Base-by-base conservation (phyloP, 2,888 invertebrate genomes). In the Yponomeuta cagnagella region DNA sequence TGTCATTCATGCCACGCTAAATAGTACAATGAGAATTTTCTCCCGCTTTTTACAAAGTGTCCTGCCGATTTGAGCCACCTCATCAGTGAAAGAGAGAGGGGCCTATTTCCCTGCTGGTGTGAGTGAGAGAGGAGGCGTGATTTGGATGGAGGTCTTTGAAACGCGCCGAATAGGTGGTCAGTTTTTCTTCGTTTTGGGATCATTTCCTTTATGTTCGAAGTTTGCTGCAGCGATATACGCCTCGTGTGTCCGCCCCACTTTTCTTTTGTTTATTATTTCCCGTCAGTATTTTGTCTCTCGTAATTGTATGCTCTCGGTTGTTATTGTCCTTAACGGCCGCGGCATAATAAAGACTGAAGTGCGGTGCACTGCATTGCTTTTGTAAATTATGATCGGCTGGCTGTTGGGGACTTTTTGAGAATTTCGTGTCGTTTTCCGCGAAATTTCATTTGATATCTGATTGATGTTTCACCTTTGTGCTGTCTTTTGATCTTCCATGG, bases 1-100 rank as follows among this genome's bases (percentile, higher is more conserved):
- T 87, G 89, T 89, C 85, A 85, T 84, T 88, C 88, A 85, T 88
- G 87, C 89, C 86, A 79, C 80, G 87, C 82, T 82, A 86, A 72
- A 73, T 73, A 72, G 70, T 85, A 84, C 84, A 86, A 82, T 83
- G 84, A 82, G 78, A 83, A 79, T 82, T 80, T 82, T 81, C 79
- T 75, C 66, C 70, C 68, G 69, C 66, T 71, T 72, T 72, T 73
- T 73, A 65, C 30, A 64, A 70, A 70, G 70, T 71, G 70, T 71
- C 70, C 63, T 69, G 67, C 48, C 65, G 52, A 58, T 58, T 58
- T 58, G 52, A 58, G 52, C 52, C 52, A 58, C 52, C 52, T 58
- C 52, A 58, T 58, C 52, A 58, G 52, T 58, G 15, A 58, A 58
- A 58, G 52, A 58, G 52, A 58, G 52, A 58, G 15, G 52, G 52